Evolutionary conservation across 2,113 vertebrate species (phyloP), one percentile per base, ranked within the genome.

Genomic region (Himantopus leucocephalus): DNA sequence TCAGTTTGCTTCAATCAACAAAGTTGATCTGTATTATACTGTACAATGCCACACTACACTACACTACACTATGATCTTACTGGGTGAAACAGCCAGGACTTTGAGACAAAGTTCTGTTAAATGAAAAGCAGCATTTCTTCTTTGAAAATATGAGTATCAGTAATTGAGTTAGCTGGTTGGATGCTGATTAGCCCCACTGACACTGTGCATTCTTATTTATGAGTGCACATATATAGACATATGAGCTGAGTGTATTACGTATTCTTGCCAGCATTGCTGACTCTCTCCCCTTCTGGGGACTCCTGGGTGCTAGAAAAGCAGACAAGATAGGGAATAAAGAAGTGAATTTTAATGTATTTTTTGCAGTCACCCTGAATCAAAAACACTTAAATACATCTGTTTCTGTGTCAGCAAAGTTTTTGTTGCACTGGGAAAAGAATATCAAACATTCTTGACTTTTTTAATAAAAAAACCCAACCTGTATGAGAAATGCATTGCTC

Each of bases 401-500:
- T 94, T 92, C 84, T 78, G n/a, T 93, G 72, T 93, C 76, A 92
- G 78, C 2, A 17, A 94, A 85, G 47, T 84, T 96, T 96, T 85
- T 88, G 18, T 91, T 86, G 78, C 79, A 63, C 59, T 85, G 48
- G 56, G 63, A 85, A 94, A 90, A 82, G 32, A 88, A 62, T 87
- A 91, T 71, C 58, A 94, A 95, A 85, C 41, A 55, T 80, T 90
- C 60, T 93, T 89, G 20, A 79, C 26, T 87, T 90, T 81, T 91
- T 84, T 29, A 87, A 67, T 85, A 45, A 74, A 81, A 72, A 77
- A 27, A 0, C 1, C 50, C 47, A 75, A 84, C 30, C 35, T 75
- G 22, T n/a, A 19, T 75, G 45, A 71, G 60, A 92, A 95, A 79
- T 68, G 29, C 68, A 27, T 56, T 88, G 26, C 84, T 95, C 47